phyloP scores from a whole-genome alignment of 2,797 vertebrate genomes.

The Ptychadena robeensis region DNA sequence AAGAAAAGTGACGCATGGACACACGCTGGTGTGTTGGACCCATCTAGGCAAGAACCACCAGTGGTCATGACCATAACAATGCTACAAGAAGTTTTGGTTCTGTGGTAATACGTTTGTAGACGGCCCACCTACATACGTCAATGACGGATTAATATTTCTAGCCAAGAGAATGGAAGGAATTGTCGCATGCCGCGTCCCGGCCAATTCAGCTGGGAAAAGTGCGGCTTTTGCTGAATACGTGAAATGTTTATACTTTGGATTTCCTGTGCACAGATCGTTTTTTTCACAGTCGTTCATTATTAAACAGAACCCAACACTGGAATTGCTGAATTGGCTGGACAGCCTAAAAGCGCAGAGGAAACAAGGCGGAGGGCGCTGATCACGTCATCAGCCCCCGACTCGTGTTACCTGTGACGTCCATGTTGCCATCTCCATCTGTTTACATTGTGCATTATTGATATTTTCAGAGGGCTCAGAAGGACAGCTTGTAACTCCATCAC shows the following conservation, averaged over 20 bases:
- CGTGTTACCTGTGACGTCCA: constrained; percentile 44
- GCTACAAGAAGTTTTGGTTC: no score
- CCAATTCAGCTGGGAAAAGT: not conserved
- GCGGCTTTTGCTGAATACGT: not conserved
- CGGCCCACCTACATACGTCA: no score
- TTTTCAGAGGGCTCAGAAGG: constrained; percentile 27
- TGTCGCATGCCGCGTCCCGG: not conserved
- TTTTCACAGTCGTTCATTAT: constrained; percentile 32
- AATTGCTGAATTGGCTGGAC: not conserved
- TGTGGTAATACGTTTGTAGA: no score
- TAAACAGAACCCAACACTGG: constrained; percentile 13
- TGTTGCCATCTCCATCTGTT: constrained; percentile 37
- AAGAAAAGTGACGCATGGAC: no score
- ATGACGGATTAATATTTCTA: no score
- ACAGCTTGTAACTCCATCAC: constrained; percentile 8
- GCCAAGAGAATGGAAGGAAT: no score
- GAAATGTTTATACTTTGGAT: not conserved
- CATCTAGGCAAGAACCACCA: no score
- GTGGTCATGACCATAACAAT: no score
- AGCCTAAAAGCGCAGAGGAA: not conserved
- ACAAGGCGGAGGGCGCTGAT: not conserved
- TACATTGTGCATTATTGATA: constrained; percentile 51
- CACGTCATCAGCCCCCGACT: constrained; percentile 5
- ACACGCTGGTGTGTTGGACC: no score
- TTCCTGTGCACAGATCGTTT: not conserved